Conservation (phyloP, 2,797 vertebrate species). For the Epinephelus awoara region DNA sequence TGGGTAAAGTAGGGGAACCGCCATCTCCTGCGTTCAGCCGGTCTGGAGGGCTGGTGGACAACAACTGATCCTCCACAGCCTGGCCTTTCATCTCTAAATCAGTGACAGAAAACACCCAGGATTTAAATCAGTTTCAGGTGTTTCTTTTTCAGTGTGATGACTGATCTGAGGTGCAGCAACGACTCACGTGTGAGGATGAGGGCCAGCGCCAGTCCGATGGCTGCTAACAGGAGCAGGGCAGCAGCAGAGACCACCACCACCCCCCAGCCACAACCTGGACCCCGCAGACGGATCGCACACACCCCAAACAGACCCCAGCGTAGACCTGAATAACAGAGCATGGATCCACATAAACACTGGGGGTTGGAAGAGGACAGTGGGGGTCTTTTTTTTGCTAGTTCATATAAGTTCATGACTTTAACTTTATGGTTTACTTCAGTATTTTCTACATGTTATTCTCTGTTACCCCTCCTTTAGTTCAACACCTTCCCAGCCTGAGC, state of each 20-base stretch:
- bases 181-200: conserved; percentile 85
- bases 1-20: conserved; percentile 41
- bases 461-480: neutral
- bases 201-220: conserved; percentile 78
- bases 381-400: neutral
- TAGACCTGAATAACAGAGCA: conserved; percentile 44
- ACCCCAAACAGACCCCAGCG: conserved; percentile 60
- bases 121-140: neutral
- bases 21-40: conserved; percentile 51
- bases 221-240: conserved; percentile 69
- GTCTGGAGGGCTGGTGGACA: conserved; percentile 64
- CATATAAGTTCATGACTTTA: neutral
- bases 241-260: conserved; percentile 66
- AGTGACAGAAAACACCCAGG: conserved; percentile 1
- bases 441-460: neutral
- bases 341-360: neutral
- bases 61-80: conserved; percentile 57
- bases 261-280: conserved; percentile 64
- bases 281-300: conserved; percentile 67
- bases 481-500: neutral
- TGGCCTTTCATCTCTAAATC: conserved; percentile 75
- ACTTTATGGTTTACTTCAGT: neutral
- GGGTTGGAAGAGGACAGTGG: neutral
- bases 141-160: neutral
- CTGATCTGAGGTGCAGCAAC: neutral